Evolutionary conservation across 2,113 vertebrate species (phyloP).

Genomic region (Galbula dea): DNA sequence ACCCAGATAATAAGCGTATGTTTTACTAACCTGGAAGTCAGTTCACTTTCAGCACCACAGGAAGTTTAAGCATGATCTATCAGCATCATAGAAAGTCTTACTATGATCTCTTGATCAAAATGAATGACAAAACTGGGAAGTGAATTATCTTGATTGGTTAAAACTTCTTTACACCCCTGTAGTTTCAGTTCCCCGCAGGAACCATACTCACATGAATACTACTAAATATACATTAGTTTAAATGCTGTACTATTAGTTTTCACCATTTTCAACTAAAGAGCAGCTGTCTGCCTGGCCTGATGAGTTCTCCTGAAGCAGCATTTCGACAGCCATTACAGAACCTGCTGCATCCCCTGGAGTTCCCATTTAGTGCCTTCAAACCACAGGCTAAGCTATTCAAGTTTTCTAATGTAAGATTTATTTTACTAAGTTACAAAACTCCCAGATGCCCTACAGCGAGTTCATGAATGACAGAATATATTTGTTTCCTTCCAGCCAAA

Average conservation of each 20-base stretch:
- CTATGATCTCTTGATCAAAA: not conserved
- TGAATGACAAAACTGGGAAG: not conserved
- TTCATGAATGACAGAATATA: not conserved
- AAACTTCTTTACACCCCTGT: not conserved
- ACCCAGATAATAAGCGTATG: not conserved
- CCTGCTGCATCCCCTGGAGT: not conserved
- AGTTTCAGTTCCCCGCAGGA: not conserved
- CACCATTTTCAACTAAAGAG: not conserved
- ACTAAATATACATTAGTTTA: not conserved
- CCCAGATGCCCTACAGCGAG: not conserved
- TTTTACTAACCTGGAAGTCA: not conserved
- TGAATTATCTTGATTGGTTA: not conserved
- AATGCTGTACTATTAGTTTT: not conserved
- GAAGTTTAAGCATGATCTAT: not conserved
- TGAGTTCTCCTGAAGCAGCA: not conserved
- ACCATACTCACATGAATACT: not conserved
- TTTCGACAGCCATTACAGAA: not conserved
- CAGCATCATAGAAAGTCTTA: not conserved
- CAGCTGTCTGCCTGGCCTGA: not conserved
- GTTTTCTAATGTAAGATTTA: not conserved
- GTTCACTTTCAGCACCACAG: not conserved
- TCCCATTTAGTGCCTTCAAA: constrained; percentile 3
- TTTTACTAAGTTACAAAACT: not conserved
- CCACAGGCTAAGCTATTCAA: not conserved
- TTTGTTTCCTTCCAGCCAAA: not conserved